Evolutionary conservation across 2,113 vertebrate species (phyloP), one percentile per base, ranked within the genome.

Genomic region (Zapornia atra): DNA sequence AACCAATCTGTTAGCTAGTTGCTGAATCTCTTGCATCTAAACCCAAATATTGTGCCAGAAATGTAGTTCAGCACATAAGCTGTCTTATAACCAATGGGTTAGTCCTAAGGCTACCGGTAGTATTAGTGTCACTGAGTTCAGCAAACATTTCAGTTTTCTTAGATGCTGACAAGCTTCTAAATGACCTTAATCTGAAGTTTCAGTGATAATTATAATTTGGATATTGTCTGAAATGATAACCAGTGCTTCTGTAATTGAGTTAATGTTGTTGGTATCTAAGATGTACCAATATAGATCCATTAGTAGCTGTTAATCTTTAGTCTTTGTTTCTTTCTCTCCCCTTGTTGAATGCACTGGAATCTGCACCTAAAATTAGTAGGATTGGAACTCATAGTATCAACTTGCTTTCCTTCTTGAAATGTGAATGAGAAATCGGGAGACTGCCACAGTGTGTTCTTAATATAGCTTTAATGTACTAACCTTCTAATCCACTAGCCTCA

Each of bases 401-500:
- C 36, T 93, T 86, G 20, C 18, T 73, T 88, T 79, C 24, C 46
- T 80, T 25, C 51, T 86, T 56, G 19, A 59, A 82, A n/a, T 63
- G 54, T 63, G 54, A 24, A 51, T 24, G 50, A 51, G 50, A 51
- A 25, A 70, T 71, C 18, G 8, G 57, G 92, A 66, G 31, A 36
- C 31, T 81, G 56, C 19, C 4, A 4, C 63, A 60, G 42, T 87
- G 12, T 25, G 31, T 60, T 92, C 77, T 86, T 86, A 90, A 69
- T 90, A 84, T n/a, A 95, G 42, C 65, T 91, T 51, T 80, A 34
- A 60, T 31, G 21, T 60, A 44, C 20, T 84, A 68, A 79, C 78
- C 31, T 60, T 64, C 44, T 95, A 63, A 90, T 92, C 63, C 24
- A 66, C 40, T 96, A 92, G 82, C 40, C 20, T 88, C 22, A 8